Percentiles rank a stretch among this genome's conserved stretches.
These are phyloP conservation scores for Schizotus pectinicornis DNA, from an alignment of 2,888 invertebrate species.

Conservation along the genomic window DNA sequence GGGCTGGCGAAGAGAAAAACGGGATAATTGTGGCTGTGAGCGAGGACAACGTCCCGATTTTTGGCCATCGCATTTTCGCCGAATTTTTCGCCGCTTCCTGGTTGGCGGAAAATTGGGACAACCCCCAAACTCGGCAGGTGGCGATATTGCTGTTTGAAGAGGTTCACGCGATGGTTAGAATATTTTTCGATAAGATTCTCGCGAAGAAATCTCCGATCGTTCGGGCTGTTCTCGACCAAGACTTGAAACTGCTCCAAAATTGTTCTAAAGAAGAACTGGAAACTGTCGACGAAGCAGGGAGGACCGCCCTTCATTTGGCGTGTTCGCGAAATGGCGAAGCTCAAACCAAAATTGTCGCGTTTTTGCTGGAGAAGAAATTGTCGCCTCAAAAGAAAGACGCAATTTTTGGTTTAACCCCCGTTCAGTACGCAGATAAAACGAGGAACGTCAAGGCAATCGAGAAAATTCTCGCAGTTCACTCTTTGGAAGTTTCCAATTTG, in stretches of 20 bases:
- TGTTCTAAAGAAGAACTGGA: neutral
- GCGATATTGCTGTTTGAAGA: neutral
- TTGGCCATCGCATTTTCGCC: slow-evolving; percentile 1
- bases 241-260: neutral
- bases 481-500: neutral
- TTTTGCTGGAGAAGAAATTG: neutral
- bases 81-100: slow-evolving; percentile 2
- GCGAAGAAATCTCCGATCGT: neutral
- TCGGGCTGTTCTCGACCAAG: neutral
- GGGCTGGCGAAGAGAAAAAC: neutral
- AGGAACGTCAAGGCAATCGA: neutral
- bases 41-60: slow-evolving; percentile 1
- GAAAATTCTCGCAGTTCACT: neutral
- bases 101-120: slow-evolving; percentile 3
- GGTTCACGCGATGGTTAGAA: neutral
- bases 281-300: neutral
- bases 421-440: slow-evolving; percentile 2
- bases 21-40: neutral
- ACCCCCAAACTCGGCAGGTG: neutral
- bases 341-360: neutral
- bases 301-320: slow-evolving; percentile 6
- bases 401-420: slow-evolving; percentile 4
- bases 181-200: slow-evolving; percentile 8
- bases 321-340: neutral
- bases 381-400: neutral